A percentile compares a stretch with the other conserved stretches of the same genome.
These are phyloP conservation scores for Orchestia grillus DNA, from an alignment of 1,140 invertebrate genomes.

Conservation along the genomic window DNA sequence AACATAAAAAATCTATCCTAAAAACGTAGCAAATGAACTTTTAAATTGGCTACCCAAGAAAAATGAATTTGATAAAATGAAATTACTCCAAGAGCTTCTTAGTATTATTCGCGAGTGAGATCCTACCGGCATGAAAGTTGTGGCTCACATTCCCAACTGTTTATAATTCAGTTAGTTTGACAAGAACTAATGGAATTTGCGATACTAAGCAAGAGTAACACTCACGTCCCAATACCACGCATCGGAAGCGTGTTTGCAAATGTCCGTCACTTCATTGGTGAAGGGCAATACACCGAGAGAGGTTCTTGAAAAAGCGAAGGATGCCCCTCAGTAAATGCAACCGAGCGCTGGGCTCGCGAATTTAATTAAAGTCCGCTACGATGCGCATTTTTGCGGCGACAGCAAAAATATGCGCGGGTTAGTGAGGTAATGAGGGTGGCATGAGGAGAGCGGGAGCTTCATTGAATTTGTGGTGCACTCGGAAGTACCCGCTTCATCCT, in stretches of 20 bases:
- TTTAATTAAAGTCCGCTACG: slow-evolving; percentile 25
- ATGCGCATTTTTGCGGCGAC: slow-evolving; percentile 26
- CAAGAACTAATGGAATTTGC: background rate
- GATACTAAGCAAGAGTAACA: background rate
- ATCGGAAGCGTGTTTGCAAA: background rate
- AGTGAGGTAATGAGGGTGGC: slow-evolving; percentile 31
- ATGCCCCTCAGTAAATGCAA: background rate
- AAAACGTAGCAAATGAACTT: no score
- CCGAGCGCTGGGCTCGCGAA: background rate
- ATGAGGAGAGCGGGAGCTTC: background rate
- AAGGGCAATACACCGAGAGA: background rate
- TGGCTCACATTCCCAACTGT: background rate
- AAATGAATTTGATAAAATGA: no score
- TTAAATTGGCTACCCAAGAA: no score
- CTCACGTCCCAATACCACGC: background rate
- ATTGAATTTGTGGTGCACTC: background rate
- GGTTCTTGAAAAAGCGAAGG: background rate
- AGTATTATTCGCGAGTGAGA: no score
- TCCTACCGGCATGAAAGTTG: no score
- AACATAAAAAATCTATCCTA: no score
- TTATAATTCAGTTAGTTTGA: background rate
- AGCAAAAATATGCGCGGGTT: background rate
- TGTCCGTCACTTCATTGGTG: background rate
- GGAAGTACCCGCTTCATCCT: background rate
- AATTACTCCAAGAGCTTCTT: no score